These are phyloP conservation scores for Sesia apiformis DNA, from an alignment of 2,888 invertebrate species.

Conservation along the genomic window DNA sequence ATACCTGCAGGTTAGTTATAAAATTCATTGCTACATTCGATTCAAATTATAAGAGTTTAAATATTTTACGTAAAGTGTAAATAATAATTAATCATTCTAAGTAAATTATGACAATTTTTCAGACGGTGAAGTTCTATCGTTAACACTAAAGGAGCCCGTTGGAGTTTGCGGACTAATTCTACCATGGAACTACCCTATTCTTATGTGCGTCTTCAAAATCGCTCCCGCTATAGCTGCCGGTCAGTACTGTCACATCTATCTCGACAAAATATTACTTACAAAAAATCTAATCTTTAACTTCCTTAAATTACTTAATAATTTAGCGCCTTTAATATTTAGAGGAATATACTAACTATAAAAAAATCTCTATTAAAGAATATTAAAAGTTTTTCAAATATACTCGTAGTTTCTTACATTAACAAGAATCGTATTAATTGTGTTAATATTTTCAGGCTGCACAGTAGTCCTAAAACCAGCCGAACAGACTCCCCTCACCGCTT, in stretches of 20 bases:
- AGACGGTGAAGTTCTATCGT: conserved; percentile 86
- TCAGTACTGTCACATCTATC: conserved; percentile 11
- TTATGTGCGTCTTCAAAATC: conserved; percentile 97
- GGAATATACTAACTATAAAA: too few species aligned
- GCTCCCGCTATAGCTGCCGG: conserved; percentile 83
- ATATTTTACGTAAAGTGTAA: not conserved
- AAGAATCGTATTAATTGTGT: not conserved
- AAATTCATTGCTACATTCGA: not conserved
- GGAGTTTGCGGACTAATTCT: conserved; percentile 91
- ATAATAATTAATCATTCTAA: not conserved
- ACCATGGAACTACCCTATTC: conserved; percentile 93
- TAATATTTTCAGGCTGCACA: conserved; percentile 75
- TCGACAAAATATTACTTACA: too few species aligned
- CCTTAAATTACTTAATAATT: too few species aligned
- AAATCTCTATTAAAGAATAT: too few species aligned
- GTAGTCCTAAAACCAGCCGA: conserved; percentile 94
- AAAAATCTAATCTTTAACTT: too few species aligned
- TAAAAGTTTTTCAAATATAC: not conserved
- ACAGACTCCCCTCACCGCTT: conserved; percentile 92
- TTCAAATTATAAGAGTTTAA: not conserved
- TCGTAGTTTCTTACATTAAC: not conserved
- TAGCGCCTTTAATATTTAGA: too few species aligned
- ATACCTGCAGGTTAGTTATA: conserved; percentile 74
- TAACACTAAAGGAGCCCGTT: conserved; percentile 91
- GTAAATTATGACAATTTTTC: not conserved